phyloP scores from a whole-genome alignment of 2,797 vertebrate genomes.

The Ceyx erithaca region DNA sequence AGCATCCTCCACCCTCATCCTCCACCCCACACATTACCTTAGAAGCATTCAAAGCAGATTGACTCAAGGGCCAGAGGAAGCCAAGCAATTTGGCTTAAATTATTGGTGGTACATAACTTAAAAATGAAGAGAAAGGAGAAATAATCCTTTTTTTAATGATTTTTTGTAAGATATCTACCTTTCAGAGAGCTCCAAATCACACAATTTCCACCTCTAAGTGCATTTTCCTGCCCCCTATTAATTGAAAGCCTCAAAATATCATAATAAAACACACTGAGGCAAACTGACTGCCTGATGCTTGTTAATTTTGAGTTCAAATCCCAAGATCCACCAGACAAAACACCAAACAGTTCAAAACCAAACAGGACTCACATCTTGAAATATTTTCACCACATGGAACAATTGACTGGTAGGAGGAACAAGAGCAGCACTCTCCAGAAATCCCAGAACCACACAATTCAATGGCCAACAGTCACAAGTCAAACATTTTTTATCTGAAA shows the following conservation, averaged over 20 bases:
- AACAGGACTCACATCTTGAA: slow-evolving; percentile 72
- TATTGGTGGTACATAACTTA: background rate
- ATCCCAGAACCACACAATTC: slow-evolving; percentile 63
- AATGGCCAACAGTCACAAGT: slow-evolving; percentile 46
- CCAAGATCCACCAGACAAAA: slow-evolving; percentile 44
- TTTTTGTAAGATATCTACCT: background rate
- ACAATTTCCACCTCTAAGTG: background rate
- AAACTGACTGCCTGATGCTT: slow-evolving; percentile 16
- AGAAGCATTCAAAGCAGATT: background rate
- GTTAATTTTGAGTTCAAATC: slow-evolving; percentile 53
- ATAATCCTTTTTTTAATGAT: background rate
- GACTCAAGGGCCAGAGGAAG: background rate
- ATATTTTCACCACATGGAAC: slow-evolving; percentile 74
- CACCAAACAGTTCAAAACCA: slow-evolving; percentile 63
- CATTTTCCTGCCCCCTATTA: background rate
- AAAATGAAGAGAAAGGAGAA: background rate
- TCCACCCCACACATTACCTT: accelerated
- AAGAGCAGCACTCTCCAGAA: slow-evolving; percentile 36
- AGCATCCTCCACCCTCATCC: background rate
- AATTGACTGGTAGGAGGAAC: slow-evolving; percentile 51
- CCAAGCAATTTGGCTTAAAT: background rate
- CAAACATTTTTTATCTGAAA: slow-evolving; percentile 18
- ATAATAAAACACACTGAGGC: background rate
- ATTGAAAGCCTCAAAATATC: slow-evolving; percentile 14
- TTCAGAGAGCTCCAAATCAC: background rate